Evolutionary conservation across 2,797 vertebrate genomes (phyloP), one percentile per base, ranked within the genome.

Genomic region (Sciurus carolinensis): DNA sequence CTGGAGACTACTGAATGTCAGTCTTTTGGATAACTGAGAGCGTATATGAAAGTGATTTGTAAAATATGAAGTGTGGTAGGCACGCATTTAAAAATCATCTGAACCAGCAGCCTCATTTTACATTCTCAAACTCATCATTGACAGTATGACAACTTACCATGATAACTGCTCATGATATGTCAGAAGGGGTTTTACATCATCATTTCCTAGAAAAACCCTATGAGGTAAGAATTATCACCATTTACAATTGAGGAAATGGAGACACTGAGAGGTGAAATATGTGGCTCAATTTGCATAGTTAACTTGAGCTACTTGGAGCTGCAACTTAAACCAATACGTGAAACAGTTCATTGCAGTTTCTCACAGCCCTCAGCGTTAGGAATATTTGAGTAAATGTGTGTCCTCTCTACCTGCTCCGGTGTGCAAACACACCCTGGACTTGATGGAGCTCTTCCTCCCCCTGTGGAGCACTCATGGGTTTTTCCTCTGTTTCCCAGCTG

Each of bases 1-100:
- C 57, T 66, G 54, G 57, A 52, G 10, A 17, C 24, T 64, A 47
- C 2, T 20, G 69, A 44, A 6, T 76, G 67, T 6, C 22, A 42
- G n/a, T 94, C n/a, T 83, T 93, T 59, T 20, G 67, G 20, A 59
- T 77, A 50, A 22, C 59, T 47, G 52, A 77, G 28, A 47, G 8
- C 4, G 0, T 50, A 54, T 57, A 9, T 71, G 72, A 94, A 87
- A 77, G n/a, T 33, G 89, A 15, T 92, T 76, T 76, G 59, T 81
- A 57, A 76, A 86, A 62, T 67, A 52, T 24, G 44, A 83, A 52
- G 42, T 50, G 24, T 3, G n/a, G 36, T n/a, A 20, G 24, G 42
- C 30, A 69, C 44, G 50, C 72, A 47, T 57, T 92, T 86, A 30
- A 86, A 57, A 79, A 28, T 42, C 22, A 71, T 18, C 57, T 24